phyloP scores from a whole-genome alignment of 1,140 invertebrate species.

The Aphelenchoides besseyi region DNA sequence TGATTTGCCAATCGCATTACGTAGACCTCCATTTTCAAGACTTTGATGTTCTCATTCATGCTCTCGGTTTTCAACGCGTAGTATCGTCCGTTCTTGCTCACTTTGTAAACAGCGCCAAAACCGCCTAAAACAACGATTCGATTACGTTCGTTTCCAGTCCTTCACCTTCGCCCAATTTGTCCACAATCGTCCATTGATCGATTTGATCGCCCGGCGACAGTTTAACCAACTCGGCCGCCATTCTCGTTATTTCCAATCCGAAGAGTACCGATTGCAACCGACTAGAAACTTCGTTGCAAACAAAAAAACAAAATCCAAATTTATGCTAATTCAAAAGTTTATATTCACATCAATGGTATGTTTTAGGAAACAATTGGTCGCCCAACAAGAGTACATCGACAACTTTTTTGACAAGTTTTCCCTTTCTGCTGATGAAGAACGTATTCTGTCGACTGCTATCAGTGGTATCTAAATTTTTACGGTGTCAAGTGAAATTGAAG shows the following conservation, averaged over 20 bases:
- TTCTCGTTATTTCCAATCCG: no score
- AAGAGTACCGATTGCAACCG: no score
- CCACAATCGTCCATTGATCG: background rate
- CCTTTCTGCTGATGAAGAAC: conserved; percentile 28
- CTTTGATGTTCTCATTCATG: conserved; percentile 1
- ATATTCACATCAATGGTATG: conserved; percentile 29
- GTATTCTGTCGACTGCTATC: conserved; percentile 1
- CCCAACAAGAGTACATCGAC: conserved; percentile 53
- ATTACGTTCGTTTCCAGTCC: background rate
- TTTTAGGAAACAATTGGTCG: conserved; percentile 42
- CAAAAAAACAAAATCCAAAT: no score
- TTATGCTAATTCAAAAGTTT: conserved; percentile 9
- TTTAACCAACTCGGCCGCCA: background rate
- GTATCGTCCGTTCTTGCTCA: background rate
- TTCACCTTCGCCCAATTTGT: background rate
- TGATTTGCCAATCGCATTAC: background rate
- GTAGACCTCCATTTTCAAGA: conserved; percentile 27
- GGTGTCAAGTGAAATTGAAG: background rate
- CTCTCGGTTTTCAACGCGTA: conserved; percentile 33
- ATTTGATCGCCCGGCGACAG: background rate
- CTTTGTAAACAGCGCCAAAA: conserved; percentile 29
- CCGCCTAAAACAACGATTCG: conserved; percentile 11
- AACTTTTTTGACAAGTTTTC: conserved; percentile 58
- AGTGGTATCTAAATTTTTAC: no score
- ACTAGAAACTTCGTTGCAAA: no score